phyloP scores from a whole-genome alignment of 1,140 invertebrate genomes.

The Teleopsis dalmanni region DNA sequence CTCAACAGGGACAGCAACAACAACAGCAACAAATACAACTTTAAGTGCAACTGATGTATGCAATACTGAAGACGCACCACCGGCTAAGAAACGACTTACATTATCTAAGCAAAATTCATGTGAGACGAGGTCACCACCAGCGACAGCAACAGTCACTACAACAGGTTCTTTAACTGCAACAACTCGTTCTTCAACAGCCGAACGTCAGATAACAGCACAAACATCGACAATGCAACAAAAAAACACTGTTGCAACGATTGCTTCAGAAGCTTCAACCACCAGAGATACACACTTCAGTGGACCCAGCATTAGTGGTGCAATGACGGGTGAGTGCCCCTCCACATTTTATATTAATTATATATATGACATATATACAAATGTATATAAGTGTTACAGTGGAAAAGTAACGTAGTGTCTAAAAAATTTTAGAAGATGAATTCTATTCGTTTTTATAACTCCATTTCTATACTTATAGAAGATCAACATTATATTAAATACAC shows the following conservation, averaged over 20 bases:
- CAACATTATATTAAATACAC: no score
- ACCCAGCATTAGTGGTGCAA: constrained; percentile 28
- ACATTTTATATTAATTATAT: no score
- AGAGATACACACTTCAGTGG: constrained; percentile 3
- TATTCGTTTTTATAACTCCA: no score
- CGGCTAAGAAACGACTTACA: constrained; percentile 4
- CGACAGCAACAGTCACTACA: constrained; percentile 15
- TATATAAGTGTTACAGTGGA: no score
- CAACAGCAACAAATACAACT: constrained; percentile 11
- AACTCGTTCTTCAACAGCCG: constrained; percentile 7
- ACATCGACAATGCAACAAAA: not conserved
- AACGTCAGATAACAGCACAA: not conserved
- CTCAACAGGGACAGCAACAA: constrained; percentile 9
- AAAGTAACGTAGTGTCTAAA: no score
- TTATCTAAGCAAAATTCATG: constrained; percentile 8
- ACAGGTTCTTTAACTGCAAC: constrained; percentile 1
- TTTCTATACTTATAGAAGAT: no score
- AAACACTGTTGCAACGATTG: constrained; percentile 9
- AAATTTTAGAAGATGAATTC: no score
- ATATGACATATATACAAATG: no score
- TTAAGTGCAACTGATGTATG: constrained; percentile 10
- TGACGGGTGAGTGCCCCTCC: constrained; percentile 39
- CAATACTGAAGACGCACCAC: no score
- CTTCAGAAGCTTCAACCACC: constrained; percentile 8
- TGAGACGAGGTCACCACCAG: not conserved